Base-by-base conservation (phyloP, 1,140 invertebrate species). In the Diorhabda carinulata region DNA sequence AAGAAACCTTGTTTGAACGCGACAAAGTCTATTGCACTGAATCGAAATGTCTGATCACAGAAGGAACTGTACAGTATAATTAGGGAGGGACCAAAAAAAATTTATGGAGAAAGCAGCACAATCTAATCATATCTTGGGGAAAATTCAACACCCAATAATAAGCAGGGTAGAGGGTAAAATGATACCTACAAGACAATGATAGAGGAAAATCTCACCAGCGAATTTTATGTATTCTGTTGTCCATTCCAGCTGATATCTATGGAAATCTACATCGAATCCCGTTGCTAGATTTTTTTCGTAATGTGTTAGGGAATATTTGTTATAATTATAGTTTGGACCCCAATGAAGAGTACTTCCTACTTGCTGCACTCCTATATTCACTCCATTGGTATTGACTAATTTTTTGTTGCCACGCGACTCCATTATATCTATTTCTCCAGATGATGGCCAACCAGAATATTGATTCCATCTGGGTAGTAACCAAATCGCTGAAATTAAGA, bases 321-420 rank as follows among this genome's bases (percentile, higher is more conserved):
- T 87, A n/a, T 82, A 74, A 10, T 73, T 82, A 57, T 81, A 83
- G 68, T 84, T 83, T 3, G 88, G 87, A 9, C 89, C 89, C 72
- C 83, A 90, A 76, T 90, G 88, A 7, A 90, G 78, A 0, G 88
- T 89, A 2, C 84, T 84, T 2, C 82, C 84, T 0, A 86, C 80
- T 70, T 84, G 83, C 64, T 89, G 84, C 0, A 80, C 82, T 3
- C 88, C 88, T 71, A 88, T 85, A 69, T 87, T 84, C 0, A 79
- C 72, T 25, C 85, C 86, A 57, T 83, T 81, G 3, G 64, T 3
- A 61, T 72, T 62, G 3, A 80, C 71, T 75, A 85, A 82, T 66
- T 85, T 75, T 25, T 77, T 77, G 76, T 88, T 89, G 45, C 87
- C 88, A n/a, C 87, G 79, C 4, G 84, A 84, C 75, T 89, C 87